These are phyloP conservation scores for Bufo gargarizans DNA, from an alignment of 2,113 vertebrate species.

Conservation along the genomic window DNA sequence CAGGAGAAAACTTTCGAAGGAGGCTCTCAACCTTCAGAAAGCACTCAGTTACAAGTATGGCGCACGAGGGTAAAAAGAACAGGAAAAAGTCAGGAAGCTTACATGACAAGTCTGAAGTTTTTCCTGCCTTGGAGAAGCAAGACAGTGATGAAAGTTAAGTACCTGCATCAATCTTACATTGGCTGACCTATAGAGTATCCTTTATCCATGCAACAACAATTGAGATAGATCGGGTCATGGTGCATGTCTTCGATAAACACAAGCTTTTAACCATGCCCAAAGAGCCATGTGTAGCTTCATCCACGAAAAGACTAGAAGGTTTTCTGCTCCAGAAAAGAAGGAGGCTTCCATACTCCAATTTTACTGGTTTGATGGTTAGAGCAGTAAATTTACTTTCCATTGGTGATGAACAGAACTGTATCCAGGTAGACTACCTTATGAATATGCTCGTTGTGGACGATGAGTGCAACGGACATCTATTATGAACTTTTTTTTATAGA, in stretches of 20 bases:
- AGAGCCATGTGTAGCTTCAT: not conserved
- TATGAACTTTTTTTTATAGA: not conserved
- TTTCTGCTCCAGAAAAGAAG: not conserved
- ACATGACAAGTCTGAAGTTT: slow-evolving; percentile 64
- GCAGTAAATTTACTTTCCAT: not conserved
- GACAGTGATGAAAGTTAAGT: slow-evolving; percentile 8
- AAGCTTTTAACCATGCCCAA: not conserved
- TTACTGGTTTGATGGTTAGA: not conserved
- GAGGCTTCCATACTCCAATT: not conserved
- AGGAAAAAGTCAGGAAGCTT: slow-evolving; percentile 63
- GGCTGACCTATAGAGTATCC: not conserved
- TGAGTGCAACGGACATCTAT: not conserved
- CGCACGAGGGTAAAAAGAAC: slow-evolving; percentile 66
- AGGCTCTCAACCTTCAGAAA: slow-evolving; percentile 82
- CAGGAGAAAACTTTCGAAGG: slow-evolving; percentile 86
- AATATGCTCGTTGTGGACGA: not conserved
- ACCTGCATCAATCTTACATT: not conserved
- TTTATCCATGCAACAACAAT: not conserved
- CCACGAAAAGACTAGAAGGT: not conserved
- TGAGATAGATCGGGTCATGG: too few species aligned
- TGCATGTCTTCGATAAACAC: too few species aligned
- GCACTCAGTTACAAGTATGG: slow-evolving; percentile 72
- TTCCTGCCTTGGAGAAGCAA: slow-evolving; percentile 56
- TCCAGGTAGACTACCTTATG: not conserved
- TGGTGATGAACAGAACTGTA: not conserved